Evolutionary conservation across 1,140 invertebrate species (phyloP).

Genomic region (Scaptomyza pallida): DNA sequence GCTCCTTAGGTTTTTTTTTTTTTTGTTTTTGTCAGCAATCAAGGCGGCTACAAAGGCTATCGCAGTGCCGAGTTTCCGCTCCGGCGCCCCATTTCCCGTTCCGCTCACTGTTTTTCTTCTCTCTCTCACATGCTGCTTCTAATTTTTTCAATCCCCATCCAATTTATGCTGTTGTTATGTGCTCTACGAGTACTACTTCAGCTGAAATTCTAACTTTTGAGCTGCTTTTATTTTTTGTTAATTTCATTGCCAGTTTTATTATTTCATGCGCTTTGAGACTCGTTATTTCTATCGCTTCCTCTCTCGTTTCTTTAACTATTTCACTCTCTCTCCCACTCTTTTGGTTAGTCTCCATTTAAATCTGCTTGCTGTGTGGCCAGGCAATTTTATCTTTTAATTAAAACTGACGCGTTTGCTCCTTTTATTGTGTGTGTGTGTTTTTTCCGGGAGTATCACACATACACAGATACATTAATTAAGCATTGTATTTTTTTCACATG

Average conservation of each 20-base stretch:
- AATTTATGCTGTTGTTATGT: constrained; percentile 17
- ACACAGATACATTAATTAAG: constrained; percentile 66
- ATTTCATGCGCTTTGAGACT: constrained; percentile 71
- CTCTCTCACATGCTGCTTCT: neutral
- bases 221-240: constrained; percentile 58
- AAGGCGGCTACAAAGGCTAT: constrained; percentile 52
- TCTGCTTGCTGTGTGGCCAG: constrained; percentile 31
- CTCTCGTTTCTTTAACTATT: neutral
- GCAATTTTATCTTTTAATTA: constrained; percentile 81
- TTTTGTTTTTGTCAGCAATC: constrained; percentile 49
- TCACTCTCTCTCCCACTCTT: neutral
- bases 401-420: constrained; percentile 65
- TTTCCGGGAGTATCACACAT: neutral
- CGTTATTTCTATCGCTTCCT: constrained; percentile 16
- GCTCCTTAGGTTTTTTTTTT: too few species aligned
- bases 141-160: constrained; percentile 26
- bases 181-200: constrained; percentile 4
- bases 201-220: constrained; percentile 36
- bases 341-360: neutral
- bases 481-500: constrained; percentile 62
- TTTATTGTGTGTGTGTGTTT: neutral
- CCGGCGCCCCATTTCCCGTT: constrained; percentile 45
- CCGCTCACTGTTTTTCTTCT: constrained; percentile 7
- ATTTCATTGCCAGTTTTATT: constrained; percentile 74
- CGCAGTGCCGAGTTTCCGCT: constrained; percentile 46